phyloP scores from a whole-genome alignment of 2,113 vertebrate genomes.

The Stictonetta naevosa region DNA sequence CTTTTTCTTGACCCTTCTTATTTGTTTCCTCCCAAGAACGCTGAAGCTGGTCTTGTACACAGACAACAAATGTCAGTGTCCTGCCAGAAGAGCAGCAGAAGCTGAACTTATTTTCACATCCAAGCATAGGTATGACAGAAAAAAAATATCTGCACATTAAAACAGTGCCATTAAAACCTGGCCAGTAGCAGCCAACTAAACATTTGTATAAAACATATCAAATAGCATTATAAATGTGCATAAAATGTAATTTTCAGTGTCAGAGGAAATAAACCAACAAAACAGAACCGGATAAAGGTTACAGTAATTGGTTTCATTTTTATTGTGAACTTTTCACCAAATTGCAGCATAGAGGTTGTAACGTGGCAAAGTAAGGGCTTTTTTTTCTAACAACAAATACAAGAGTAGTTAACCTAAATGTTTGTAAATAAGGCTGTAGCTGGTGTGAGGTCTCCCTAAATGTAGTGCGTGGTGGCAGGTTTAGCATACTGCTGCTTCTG shows the following conservation, averaged over 20 bases:
- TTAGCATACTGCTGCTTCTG: not conserved
- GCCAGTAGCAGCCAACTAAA: not conserved
- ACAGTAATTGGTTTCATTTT: not conserved
- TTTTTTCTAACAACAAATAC: not conserved
- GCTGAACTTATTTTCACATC: not conserved
- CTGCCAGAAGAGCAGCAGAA: not conserved
- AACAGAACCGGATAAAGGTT: not conserved
- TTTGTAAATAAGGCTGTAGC: not conserved
- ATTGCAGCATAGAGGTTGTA: not conserved
- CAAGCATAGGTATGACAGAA: not conserved
- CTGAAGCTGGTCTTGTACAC: not conserved
- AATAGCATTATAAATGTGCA: not conserved
- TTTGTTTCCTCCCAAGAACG: not conserved
- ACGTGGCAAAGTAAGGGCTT: not conserved
- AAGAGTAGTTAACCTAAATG: not conserved
- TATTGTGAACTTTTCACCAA: not conserved
- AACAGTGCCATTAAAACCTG: not conserved
- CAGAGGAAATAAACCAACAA: not conserved
- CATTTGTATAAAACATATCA: not conserved
- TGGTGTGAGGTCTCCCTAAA: not conserved
- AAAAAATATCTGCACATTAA: not conserved
- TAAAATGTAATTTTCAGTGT: not conserved
- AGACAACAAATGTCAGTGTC: not conserved
- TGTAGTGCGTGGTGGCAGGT: not conserved
- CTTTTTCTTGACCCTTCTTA: not conserved